These are phyloP conservation scores for Tiaroga cobitis DNA, from an alignment of 2,797 vertebrate genomes.

Conservation along the genomic window DNA sequence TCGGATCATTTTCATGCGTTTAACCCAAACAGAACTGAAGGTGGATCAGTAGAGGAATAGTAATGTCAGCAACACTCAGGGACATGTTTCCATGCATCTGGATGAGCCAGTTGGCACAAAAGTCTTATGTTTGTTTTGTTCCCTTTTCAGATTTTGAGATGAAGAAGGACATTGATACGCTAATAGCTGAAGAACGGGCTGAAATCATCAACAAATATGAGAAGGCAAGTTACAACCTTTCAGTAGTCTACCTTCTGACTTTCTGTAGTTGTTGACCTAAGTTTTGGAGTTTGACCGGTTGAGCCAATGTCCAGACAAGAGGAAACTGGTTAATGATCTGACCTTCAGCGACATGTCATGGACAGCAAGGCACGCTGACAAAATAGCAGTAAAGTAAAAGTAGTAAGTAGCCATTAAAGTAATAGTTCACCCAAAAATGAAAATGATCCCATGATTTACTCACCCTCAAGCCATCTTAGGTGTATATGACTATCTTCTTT, in stretches of 20 bases:
- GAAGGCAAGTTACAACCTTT: conserved; percentile 73
- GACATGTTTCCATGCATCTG: not conserved
- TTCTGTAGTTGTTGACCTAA: not conserved
- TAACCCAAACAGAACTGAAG: not conserved
- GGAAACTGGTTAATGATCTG: conserved; percentile 9
- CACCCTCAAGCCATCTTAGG: too few relatives aligned
- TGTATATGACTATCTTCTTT: too few relatives aligned
- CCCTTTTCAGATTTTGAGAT: conserved; percentile 84
- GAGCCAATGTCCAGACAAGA: not conserved
- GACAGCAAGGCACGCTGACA: not conserved
- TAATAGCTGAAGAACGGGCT: conserved; percentile 88
- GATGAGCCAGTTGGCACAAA: not conserved
- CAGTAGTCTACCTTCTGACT: not conserved
- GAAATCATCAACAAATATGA: conserved; percentile 89
- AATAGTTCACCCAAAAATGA: too few relatives aligned
- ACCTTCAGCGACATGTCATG: too few relatives aligned
- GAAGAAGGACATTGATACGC: conserved; percentile 90
- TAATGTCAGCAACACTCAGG: not conserved
- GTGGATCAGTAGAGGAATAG: not conserved
- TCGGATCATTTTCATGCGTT: not conserved
- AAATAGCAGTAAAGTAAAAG: not conserved
- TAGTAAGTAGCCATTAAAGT: not conserved
- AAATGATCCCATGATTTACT: too few relatives aligned
- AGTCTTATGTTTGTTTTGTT: conserved; percentile 9
- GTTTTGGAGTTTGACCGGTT: not conserved